These are phyloP conservation scores for Oryzias melastigma DNA, from an alignment of 2,113 vertebrate genomes.

Conservation along the genomic window DNA sequence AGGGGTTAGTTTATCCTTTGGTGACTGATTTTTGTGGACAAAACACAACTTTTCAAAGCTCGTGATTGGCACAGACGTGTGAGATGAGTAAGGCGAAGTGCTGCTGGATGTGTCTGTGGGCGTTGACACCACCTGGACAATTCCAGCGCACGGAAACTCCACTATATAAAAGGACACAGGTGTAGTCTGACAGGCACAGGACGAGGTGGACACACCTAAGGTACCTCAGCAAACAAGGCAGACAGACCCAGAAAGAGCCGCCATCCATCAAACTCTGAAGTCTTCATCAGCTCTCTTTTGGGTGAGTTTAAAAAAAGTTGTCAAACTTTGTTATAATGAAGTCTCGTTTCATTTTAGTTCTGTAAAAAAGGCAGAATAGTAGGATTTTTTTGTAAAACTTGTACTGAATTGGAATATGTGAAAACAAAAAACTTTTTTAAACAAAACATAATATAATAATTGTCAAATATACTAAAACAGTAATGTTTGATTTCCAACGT, in stretches of 20 bases:
- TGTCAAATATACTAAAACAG: neutral
- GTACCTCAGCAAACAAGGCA: conserved; percentile 12
- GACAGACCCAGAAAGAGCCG: neutral
- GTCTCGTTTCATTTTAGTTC: too few relatives aligned
- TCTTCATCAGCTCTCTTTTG: conserved; percentile 4
- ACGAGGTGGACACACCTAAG: conserved; percentile 41
- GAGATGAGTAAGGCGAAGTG: conserved; percentile 8
- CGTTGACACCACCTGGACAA: conserved; percentile 61
- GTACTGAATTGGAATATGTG: neutral
- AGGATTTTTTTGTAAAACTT: neutral
- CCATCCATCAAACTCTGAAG: conserved; percentile 5
- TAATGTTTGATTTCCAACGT: neutral
- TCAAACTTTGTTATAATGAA: neutral
- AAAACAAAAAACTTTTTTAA: too few relatives aligned
- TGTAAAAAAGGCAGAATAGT: too few relatives aligned
- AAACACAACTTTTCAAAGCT: conserved; percentile 42
- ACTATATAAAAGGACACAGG: conserved; percentile 58
- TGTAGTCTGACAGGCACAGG: conserved; percentile 10
- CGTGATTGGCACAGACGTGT: neutral
- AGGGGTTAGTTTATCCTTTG: conserved; percentile 49
- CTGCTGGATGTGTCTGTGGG: conserved; percentile 50
- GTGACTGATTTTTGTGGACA: conserved; percentile 60
- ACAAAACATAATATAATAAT: neutral
- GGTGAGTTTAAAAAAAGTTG: conserved; percentile 44
- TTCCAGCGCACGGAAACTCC: conserved; percentile 12